Evolutionary conservation across 2,797 vertebrate genomes (phyloP), one percentile per base, ranked within the genome.

Genomic region (Sus cebifrons): DNA sequence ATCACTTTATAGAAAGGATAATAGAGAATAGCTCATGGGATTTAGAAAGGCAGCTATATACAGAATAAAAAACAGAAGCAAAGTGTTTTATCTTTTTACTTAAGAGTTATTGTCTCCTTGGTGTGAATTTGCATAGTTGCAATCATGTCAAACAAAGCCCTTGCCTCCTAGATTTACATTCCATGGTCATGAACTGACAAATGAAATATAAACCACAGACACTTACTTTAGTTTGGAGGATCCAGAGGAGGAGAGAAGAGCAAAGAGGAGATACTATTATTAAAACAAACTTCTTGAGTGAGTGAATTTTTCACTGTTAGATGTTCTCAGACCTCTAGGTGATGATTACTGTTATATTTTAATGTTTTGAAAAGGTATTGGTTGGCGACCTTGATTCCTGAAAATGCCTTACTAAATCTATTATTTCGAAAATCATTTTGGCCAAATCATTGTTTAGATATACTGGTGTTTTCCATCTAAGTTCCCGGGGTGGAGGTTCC

Each of bases 161-260:
- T 97, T 73, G 11, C 20, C 1, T 60, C 6, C 14, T 25, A 65
- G 71, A 58, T 74, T 96, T 91, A 62, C 9, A 58, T 74, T 91
- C 75, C 40, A n/a, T 62, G 64, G 79, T 75, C 44, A 95, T 91
- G 82, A 94, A 75, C 49, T 74, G 29, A 97, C 52, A 97, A 87
- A 96, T 75, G 16, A 8, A 79, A 60, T 75, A 82, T 70, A 83
- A 94, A 82, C n/a, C 67, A 32, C 8, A 89, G 83, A 95, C 36
- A 81, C 6, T 18, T 68, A n/a, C 23, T 91, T 97, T 94, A 44
- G 27, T 95, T 89, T 88, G 58, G 36, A 90, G 83, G 49, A 86
- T 62, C 60, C 67, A 15, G 18, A 95, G 56, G 89, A 36, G 8
- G 23, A 92, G 15, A 82, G 78, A 23, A 56, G 49, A 94, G 21